Conservation (phyloP, 2,888 invertebrate genomes). For the Tetragnatha montana region DNA sequence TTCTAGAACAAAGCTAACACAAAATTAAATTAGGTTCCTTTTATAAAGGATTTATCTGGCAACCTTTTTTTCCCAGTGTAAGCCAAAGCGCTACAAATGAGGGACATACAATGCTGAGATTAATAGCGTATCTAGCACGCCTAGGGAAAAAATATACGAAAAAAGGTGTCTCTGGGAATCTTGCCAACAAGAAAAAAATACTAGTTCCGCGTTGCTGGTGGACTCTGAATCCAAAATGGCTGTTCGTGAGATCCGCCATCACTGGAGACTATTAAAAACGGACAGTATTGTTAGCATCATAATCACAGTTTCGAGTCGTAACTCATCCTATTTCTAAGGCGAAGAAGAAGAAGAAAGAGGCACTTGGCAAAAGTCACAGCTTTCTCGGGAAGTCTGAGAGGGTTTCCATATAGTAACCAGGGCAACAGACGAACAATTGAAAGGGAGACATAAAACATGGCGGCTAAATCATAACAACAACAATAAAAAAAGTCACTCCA, state of each 20-base stretch:
- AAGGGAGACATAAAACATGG: constrained; percentile 34
- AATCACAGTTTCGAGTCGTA: constrained; percentile 51
- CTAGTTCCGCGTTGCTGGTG: not conserved
- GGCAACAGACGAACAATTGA: constrained; percentile 49
- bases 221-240: constrained; percentile 28
- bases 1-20: not conserved
- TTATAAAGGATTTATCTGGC: constrained; percentile 38
- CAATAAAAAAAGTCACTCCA: not conserved
- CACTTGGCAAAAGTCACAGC: constrained; percentile 57
- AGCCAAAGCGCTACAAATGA: constrained; percentile 35
- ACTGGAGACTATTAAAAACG: constrained; percentile 50
- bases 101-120: constrained; percentile 27
- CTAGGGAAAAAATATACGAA: constrained; percentile 2
- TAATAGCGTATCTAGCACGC: constrained; percentile 27
- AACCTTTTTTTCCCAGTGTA: constrained; percentile 2
- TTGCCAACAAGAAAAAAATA: constrained; percentile 24
- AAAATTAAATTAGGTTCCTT: constrained; percentile 30
- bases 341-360: constrained; percentile 1
- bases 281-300: constrained; percentile 66
- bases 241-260: constrained; percentile 29
- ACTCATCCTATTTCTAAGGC: constrained; percentile 35
- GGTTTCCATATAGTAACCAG: constrained; percentile 25
- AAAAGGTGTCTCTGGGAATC: constrained; percentile 36
- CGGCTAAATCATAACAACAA: constrained; percentile 27
- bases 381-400: constrained; percentile 29